Base-by-base conservation (phyloP, 1,140 invertebrate genomes). In the Palaemon carinicauda region DNA sequence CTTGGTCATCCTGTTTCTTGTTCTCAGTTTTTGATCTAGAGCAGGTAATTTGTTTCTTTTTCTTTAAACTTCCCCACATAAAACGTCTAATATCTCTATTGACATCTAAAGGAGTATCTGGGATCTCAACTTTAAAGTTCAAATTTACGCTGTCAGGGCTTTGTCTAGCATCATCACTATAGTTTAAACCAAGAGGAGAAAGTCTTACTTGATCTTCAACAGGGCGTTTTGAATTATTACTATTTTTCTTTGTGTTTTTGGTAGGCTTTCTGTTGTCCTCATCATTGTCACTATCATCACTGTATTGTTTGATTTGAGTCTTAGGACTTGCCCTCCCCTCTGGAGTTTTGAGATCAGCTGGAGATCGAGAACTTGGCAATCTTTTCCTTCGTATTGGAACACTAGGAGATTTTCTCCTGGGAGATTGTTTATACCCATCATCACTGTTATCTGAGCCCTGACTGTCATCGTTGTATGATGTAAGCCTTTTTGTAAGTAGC, bases 31-130 rank as follows among this genome's bases (percentile, higher is more conserved):
- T 54, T 9, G 17, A 7, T 33, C 60, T 80, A 12, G 53, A 33
- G 12, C 4, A 2, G 14, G 52, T n/a, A 31, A n/a, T n/a, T n/a
- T 80, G 51, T 60, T 60, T 80, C 33, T 80, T 80, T 31, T 80
- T 80, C 53, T 31, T 80, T 60, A 80, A 19, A 10, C 78, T 80
- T 1, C 78, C 78, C 78, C 78, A 80, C 24, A 54, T 33, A 60
- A 80, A 80, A 5, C 78, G 78, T 31, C 53, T 24, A 31, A 33
- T 33, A n/a, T 80, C 78, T 60, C 54, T 80, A 19, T 17, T 54
- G 33, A 31, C 33, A 17, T 80, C 78, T 54, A 54, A n/a, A 9
- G 78, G 54, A 17, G 53, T 31, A 21, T 80, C 31, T n/a, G 52
- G 33, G 29, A 54, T 80, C 7, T 19, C 78, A 14, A 19, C 54